Base-by-base conservation (phyloP, 2,888 invertebrate genomes). In the Axea sp. region DNA sequence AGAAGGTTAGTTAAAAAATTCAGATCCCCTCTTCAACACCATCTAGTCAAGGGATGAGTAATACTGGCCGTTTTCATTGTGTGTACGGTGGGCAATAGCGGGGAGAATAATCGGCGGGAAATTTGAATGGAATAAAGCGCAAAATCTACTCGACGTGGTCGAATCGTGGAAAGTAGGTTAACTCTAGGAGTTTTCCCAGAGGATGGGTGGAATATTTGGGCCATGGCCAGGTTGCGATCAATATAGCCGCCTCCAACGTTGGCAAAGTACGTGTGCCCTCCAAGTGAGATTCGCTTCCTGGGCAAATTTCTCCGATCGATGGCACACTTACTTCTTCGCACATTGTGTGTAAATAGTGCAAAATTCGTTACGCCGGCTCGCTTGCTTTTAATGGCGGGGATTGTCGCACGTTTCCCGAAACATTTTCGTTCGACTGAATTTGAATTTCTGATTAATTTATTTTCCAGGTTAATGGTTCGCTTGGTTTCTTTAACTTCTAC, bases 171-270 rank as follows among this genome's bases (percentile, higher is more conserved):
- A 86, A 84, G 82, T 86, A 80, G 85, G 82, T 84, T 83, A 81
- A 81, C 82, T 82, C 82, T 81, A 77, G 82, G 81, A 81, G 78
- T 60, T 79, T 77, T 85, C 84, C 83, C 81, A 79, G 83, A 84
- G 83, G 83, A 85, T 82, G 80, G 78, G 81, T 78, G 78, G 80
- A 81, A 82, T 86, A 86, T 87, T 87, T 85, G 81, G 86, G 83
- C 84, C 86, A 85, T 83, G 84, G 84, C 83, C 85, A 84, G 82
- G 82, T 84, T 80, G 81, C 83, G 84, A 85, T 86, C 84, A 83
- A 76, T 76, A 73, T 71, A 73, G 76, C 73, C 57, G 60, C 59
- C 57, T 57, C 51, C 39, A 41, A 47, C 55, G 68, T 75, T 75
- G 55, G 75, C 65, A 57, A 76, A 76, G 76, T 76, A 47, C 33